These are phyloP conservation scores for Sialis fuliginosa DNA, from an alignment of 2,888 invertebrate genomes.

Conservation along the genomic window DNA sequence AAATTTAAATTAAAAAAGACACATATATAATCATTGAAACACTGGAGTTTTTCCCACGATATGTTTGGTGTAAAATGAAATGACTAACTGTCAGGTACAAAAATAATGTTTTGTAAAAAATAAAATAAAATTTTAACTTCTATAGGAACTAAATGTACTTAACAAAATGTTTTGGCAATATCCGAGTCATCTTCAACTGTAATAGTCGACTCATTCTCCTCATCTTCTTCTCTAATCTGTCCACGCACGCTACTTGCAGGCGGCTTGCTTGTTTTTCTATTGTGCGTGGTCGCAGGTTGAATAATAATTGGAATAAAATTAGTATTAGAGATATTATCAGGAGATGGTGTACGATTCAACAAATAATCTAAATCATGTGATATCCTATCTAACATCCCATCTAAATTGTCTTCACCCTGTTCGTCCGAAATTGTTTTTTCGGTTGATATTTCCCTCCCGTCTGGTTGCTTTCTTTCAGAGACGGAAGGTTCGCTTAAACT, in stretches of 20 bases:
- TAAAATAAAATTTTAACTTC: too few relatives aligned
- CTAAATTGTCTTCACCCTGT: conserved; percentile 22
- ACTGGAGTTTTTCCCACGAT: too few relatives aligned
- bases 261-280: conserved; percentile 16
- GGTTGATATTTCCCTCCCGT: conserved; percentile 19
- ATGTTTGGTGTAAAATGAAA: too few relatives aligned
- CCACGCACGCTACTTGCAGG: conserved; percentile 16
- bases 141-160: not conserved
- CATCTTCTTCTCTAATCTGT: conserved; percentile 18
- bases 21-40: too few relatives aligned
- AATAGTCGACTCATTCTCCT: conserved; percentile 10
- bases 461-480: conserved; percentile 19
- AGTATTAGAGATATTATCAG: not conserved
- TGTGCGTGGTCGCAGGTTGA: conserved; percentile 3
- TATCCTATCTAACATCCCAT: conserved; percentile 61
- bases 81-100: too few relatives aligned
- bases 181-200: not conserved
- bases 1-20: too few relatives aligned
- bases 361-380: conserved; percentile 68
- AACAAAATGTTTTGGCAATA: conserved; percentile 1
- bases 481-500: conserved; percentile 6
- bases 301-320: not conserved
- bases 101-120: too few relatives aligned
- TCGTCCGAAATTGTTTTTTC: conserved; percentile 22
- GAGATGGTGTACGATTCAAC: conserved; percentile 38